Evolutionary conservation across 2,888 invertebrate genomes (phyloP).

Genomic region (Hydrotaea diabolus): DNA sequence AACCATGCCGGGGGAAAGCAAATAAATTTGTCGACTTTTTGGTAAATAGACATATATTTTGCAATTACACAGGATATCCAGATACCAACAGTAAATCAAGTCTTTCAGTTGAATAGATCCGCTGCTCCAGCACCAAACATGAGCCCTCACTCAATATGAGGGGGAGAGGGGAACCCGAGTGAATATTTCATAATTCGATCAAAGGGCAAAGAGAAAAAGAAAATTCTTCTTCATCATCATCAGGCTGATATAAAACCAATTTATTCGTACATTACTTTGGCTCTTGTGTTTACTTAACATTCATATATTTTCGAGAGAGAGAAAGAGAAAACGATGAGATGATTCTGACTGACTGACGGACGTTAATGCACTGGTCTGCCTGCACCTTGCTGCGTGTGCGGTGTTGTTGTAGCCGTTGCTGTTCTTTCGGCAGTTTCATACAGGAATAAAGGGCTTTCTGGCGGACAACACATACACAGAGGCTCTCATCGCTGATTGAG

Average conservation of each 20-base stretch:
- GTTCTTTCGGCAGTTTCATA: neutral
- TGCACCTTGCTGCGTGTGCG: neutral
- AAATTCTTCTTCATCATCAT: neutral
- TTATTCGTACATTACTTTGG: neutral
- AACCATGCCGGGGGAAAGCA: too few relatives aligned
- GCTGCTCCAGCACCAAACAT: too few relatives aligned
- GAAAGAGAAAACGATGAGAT: neutral
- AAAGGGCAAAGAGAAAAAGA: neutral
- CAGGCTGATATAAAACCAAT: neutral
- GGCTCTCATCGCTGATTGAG: neutral
- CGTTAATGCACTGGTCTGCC: neutral
- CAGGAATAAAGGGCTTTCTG: slow-evolving; percentile 26
- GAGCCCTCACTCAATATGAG: too few relatives aligned
- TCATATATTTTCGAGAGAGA: neutral
- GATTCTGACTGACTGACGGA: too few relatives aligned
- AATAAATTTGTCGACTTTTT: too few relatives aligned
- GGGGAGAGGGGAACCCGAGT: neutral
- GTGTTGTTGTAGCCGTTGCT: neutral
- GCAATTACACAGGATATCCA: too few relatives aligned
- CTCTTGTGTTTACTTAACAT: neutral
- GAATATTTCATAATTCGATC: neutral
- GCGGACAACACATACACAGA: neutral
- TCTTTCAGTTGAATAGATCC: too few relatives aligned
- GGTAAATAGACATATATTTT: too few relatives aligned
- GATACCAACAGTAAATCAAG: too few relatives aligned